These are phyloP conservation scores for Phacellophora camtschatica DNA, from an alignment of 30 jellyfish, hydroid and myxozoan genomes.

Conservation along the genomic window DNA sequence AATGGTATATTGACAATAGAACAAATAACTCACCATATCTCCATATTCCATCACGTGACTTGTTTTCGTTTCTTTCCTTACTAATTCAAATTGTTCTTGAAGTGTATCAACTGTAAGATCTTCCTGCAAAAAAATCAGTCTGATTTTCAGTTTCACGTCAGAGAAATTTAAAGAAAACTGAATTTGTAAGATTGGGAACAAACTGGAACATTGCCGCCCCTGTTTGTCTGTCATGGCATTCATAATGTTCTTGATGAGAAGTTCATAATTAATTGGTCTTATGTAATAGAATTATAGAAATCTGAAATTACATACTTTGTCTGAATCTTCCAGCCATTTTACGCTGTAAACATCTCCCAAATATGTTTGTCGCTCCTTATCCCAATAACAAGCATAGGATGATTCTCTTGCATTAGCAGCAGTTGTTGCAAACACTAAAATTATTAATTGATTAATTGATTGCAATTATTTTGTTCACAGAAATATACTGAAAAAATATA, in stretches of 20 bases:
- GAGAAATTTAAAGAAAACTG: no score
- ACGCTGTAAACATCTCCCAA: slow-evolving; percentile 98
- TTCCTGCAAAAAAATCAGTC: slow-evolving; percentile 67
- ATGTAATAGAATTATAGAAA: background rate
- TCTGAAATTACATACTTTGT: slow-evolving; percentile 41
- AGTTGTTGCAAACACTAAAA: slow-evolving; percentile 94
- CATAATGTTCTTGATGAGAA: no score
- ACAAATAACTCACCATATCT: slow-evolving; percentile 65
- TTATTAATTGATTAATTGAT: no score
- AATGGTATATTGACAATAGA: background rate
- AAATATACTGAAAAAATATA: background rate
- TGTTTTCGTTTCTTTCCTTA: slow-evolving; percentile 76
- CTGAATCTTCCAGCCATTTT: slow-evolving; percentile 97
- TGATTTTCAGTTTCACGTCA: no score
- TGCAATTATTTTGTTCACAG: no score
- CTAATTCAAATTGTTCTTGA: slow-evolving; percentile 72
- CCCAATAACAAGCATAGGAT: slow-evolving; percentile 95
- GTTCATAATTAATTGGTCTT: background rate
- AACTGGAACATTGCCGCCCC: no score
- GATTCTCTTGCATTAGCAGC: slow-evolving; percentile 93
- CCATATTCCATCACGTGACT: slow-evolving; percentile 92
- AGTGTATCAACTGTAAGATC: slow-evolving; percentile 70
- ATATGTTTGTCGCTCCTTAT: slow-evolving; percentile 69
- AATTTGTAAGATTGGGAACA: no score
- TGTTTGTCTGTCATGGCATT: no score